A percentile compares a stretch with the other conserved stretches of the same genome.
Conservation (phyloP, 2,888 invertebrate genomes). For the Tachina grossa region DNA sequence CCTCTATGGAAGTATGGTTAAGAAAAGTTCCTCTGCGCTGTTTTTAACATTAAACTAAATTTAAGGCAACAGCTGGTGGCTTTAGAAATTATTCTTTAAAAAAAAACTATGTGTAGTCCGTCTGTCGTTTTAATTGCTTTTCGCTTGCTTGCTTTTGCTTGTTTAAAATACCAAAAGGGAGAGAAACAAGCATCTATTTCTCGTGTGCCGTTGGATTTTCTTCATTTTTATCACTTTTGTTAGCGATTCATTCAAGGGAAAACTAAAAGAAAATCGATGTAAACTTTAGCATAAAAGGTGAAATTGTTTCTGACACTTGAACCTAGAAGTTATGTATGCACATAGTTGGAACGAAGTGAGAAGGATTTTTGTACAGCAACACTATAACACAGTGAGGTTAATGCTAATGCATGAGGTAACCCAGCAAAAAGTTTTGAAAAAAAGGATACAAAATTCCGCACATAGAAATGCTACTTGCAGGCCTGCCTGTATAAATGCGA, state of each 20-base stretch:
- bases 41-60: constrained; percentile 65
- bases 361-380: constrained; percentile 2
- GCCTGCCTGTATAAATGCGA: too few relatives aligned
- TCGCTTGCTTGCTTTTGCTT: constrained; percentile 65
- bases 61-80: constrained; percentile 69
- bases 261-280: constrained; percentile 68
- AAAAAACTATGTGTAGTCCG: constrained; percentile 48
- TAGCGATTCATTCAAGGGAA: constrained; percentile 53
- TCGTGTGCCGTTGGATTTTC: constrained; percentile 27
- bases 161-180: constrained; percentile 50
- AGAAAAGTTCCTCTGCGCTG: constrained; percentile 60
- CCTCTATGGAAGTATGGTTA: constrained; percentile 57
- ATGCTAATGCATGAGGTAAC: neutral
- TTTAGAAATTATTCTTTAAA: constrained; percentile 28
- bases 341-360: constrained; percentile 32
- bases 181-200: constrained; percentile 50
- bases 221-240: neutral
- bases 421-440: too few relatives aligned
- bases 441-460: too few relatives aligned
- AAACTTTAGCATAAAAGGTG: constrained; percentile 72
- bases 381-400: constrained; percentile 23
- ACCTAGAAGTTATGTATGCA: constrained; percentile 33
- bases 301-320: constrained; percentile 70
- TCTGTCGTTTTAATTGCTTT: constrained; percentile 69
- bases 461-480: too few relatives aligned